Evolutionary conservation across 1,140 invertebrate genomes (phyloP), one percentile per base, ranked within the genome.

Genomic region (Drosophila tropicalis): DNA sequence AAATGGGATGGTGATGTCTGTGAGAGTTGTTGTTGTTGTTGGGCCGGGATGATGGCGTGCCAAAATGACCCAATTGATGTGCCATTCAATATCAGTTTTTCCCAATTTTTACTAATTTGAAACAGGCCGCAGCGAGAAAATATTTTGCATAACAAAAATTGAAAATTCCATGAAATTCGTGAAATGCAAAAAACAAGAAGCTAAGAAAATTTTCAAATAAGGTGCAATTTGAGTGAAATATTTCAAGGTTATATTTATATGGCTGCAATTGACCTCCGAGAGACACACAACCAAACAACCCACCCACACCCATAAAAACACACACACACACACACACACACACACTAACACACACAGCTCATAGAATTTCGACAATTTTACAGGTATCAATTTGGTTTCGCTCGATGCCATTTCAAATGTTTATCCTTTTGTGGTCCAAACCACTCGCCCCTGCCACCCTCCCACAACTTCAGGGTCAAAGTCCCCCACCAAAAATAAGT

Each of bases 11-110:
- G 17, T 22, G 17, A 51, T 17, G 41, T 51, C 44, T 22, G 22
- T 25, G 22, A 3, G 22, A 25, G 22, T 25, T 25, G 22, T 25
- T 25, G 22, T 25, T 17, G 10, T 10, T 51, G 17, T 22, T 29
- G 29, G 19, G 9, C 44, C 17, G 41, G 9, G 70, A 87, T 87
- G 84, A 73, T 83, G 65, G 72, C 83, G 84, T 86, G 83, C 79
- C 74, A 83, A 76, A 57, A 19, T 86, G 41, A 79, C 62, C 76
- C 34, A 58, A 69, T 75, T 81, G 67, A 70, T 65, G 19, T 17
- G 9, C 41, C 40, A 62, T 36, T 36, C 51, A 29, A 29, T 41
- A 12, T 41, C 5, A 39, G 13, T 65, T 39, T 44, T 9, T 9
- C 10, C 56, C 34, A 12, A 36, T 62, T 57, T 65, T 57, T 63